Conservation (phyloP, 2,797 vertebrate genomes). For the Zalophus californianus region DNA sequence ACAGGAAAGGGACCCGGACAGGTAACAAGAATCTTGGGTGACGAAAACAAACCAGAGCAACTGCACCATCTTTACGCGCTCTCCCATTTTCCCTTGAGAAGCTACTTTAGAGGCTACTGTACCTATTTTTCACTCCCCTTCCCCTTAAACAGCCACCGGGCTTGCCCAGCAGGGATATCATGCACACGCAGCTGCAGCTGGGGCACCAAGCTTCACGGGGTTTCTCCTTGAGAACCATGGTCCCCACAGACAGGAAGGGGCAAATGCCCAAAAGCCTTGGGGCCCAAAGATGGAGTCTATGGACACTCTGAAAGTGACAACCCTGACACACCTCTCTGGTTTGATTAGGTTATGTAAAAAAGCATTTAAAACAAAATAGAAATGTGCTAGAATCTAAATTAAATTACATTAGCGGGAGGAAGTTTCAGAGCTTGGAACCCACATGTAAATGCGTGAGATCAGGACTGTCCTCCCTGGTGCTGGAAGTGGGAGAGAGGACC, state of each 20-base stretch:
- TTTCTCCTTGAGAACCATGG: background rate
- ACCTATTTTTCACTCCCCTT: background rate
- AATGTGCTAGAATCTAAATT: background rate
- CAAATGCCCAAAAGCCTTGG: background rate
- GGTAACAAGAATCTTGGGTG: background rate
- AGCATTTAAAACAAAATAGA: background rate
- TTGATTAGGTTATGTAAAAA: background rate
- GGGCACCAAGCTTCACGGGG: background rate
- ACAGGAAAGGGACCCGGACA: background rate
- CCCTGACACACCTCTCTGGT: background rate
- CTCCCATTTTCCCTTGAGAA: background rate
- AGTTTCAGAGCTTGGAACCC: background rate
- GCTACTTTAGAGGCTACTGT: background rate
- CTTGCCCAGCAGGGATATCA: background rate
- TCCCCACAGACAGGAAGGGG: background rate
- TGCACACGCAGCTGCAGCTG: background rate
- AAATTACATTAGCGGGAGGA: background rate
- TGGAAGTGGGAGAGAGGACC: background rate
- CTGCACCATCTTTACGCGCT: background rate
- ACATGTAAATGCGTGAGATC: background rate
- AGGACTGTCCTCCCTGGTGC: background rate
- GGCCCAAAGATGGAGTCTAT: background rate
- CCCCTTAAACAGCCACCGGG: background rate
- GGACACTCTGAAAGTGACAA: background rate
- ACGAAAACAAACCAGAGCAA: background rate